Evolutionary conservation across 2,888 invertebrate species (phyloP), one percentile per base, ranked within the genome.

Genomic region (Allacma fusca): DNA sequence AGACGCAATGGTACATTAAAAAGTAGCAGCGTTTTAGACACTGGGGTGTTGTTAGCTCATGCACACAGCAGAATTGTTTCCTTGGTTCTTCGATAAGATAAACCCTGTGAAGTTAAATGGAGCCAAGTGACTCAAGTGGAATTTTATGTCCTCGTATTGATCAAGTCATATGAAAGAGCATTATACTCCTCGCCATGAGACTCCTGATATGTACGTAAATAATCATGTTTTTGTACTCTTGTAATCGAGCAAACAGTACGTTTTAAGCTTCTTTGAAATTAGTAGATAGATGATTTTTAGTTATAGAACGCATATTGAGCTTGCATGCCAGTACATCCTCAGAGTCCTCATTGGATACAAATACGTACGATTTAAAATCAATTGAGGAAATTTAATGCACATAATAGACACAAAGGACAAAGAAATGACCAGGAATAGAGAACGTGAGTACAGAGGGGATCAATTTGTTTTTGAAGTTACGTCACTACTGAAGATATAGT

Each of bases 81-180:
- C 62, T 62, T 23, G 62, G 62, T 24, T 62, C 62, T 2, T 62
- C 24, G 62, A 62, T 62, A 62, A 62, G 62, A 62, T 62, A 62
- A 62, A 62, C 5, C 50, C 50, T 4, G 62, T 62, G 24, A 62
- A 62, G 26, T 23, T 62, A 23, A 62, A 62, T 62, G 24, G 4
- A 23, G 23, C 2, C 2, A 62, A 62, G n/a, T 62, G 62, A 24
- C 26, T 62, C 62, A 62, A 62, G 62, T 62, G 62, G 62, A 62
- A 62, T 62, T 62, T 62, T 12, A 16, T 62, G 62, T 62, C 24
- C 21, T 13, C 62, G 4, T 62, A 62, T 62, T 62, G 62, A 26
- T 24, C 62, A 62, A 62, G 9, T 21, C 62, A 23, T 62, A 62
- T 62, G 62, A 9, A 12, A 62, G 50, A 16, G 50, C 19, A 34